Evolutionary conservation across 2,113 vertebrate genomes (phyloP).

Genomic region (Malurus alboscapulatus): DNA sequence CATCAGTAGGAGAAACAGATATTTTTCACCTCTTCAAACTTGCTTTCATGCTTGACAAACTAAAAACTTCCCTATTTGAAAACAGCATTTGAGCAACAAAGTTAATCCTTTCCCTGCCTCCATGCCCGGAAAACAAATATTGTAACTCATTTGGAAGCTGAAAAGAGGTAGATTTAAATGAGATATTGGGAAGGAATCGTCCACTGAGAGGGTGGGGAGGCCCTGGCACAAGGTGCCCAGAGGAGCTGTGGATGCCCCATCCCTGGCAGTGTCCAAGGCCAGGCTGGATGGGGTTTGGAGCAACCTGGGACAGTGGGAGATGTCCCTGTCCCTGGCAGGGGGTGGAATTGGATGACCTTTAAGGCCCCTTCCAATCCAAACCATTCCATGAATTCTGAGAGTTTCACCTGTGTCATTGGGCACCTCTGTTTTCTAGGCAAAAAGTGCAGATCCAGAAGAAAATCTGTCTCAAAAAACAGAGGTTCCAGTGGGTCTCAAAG

Average conservation of each 20-base stretch:
- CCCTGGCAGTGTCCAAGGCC: background rate
- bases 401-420: background rate
- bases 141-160: background rate
- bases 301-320: fast-evolving
- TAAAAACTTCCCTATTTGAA: background rate
- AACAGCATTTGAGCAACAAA: background rate
- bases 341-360: background rate
- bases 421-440: background rate
- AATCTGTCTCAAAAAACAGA: background rate
- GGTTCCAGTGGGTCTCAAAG: background rate
- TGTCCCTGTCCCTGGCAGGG: background rate
- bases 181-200: background rate
- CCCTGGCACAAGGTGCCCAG: background rate
- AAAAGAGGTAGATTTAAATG: background rate
- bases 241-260: background rate
- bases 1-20: background rate
- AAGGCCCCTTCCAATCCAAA: background rate
- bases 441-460: background rate
- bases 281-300: fast-evolving
- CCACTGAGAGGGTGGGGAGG: fast-evolving
- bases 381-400: background rate
- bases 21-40: background rate
- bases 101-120: background rate
- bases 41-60: background rate
- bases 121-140: background rate